phyloP scores from a whole-genome alignment of 1,140 invertebrate species.

The Trichonephila inaurata region DNA sequence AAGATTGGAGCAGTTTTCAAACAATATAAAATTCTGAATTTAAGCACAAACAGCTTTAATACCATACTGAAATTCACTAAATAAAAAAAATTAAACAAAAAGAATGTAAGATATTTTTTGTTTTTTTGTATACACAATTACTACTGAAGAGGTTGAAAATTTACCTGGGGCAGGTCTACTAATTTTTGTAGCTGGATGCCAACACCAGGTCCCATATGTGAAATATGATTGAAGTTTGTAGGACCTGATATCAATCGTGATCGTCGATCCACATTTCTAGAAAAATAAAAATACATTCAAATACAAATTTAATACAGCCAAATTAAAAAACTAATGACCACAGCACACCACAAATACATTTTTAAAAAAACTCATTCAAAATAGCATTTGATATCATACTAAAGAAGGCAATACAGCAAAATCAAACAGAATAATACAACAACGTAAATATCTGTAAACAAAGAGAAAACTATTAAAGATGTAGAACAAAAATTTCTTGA shows the following conservation, averaged over 20 bases:
- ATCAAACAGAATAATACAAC: too few species aligned
- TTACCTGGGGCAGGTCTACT: constrained; percentile 90
- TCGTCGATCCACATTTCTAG: constrained; percentile 84
- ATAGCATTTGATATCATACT: not conserved
- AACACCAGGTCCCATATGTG: constrained; percentile 98
- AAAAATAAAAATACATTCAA: not conserved
- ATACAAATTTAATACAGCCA: not conserved
- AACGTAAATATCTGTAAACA: too few species aligned
- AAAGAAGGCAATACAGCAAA: not conserved
- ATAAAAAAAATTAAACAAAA: too few species aligned
- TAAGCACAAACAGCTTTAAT: too few species aligned
- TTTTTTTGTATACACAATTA: too few species aligned
- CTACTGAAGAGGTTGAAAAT: not conserved
- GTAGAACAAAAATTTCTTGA: too few species aligned
- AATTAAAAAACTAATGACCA: not conserved
- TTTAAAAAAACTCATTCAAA: too few species aligned
- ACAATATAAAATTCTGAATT: too few species aligned
- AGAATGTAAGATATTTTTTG: too few species aligned
- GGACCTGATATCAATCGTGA: constrained; percentile 98
- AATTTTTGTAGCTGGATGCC: constrained; percentile 96
- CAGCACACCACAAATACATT: not conserved
- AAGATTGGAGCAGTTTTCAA: too few species aligned
- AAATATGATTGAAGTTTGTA: constrained; percentile 99
- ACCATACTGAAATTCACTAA: too few species aligned
- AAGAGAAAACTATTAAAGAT: too few species aligned